Evolutionary conservation across 2,797 vertebrate genomes (phyloP).

Genomic region (Eospalax fontanierii): DNA sequence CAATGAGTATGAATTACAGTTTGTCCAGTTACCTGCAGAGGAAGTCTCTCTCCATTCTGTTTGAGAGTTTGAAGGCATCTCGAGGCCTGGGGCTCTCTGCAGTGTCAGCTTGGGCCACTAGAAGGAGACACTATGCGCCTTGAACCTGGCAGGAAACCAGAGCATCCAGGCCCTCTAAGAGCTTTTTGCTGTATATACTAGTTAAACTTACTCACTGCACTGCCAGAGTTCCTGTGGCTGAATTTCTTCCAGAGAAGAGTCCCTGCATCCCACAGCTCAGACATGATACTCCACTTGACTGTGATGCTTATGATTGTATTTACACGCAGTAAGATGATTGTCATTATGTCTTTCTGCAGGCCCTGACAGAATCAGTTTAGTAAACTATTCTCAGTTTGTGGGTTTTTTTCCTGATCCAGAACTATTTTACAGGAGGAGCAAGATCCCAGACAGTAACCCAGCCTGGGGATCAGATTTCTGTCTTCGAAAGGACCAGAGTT

Average conservation of each 20-base stretch:
- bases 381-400: not conserved
- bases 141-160: not conserved
- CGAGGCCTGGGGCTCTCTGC: not conserved
- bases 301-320: not conserved
- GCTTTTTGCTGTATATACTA: not conserved
- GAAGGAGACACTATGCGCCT: not conserved
- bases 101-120: constrained; percentile 3
- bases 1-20: not conserved
- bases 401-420: not conserved
- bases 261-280: not conserved
- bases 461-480: not conserved
- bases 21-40: not conserved
- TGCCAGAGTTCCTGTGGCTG: not conserved
- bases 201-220: not conserved
- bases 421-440: constrained; percentile 52
- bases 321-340: constrained; percentile 12
- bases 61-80: not conserved
- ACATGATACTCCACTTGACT: not conserved
- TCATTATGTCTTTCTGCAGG: not conserved
- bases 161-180: not conserved
- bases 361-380: not conserved
- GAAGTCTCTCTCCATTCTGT: not conserved
- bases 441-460: constrained; percentile 51
- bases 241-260: not conserved
- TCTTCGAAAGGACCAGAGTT: not conserved